Evolutionary conservation across 1,140 invertebrate genomes (phyloP).

Genomic region (Drosophila setifemur): DNA sequence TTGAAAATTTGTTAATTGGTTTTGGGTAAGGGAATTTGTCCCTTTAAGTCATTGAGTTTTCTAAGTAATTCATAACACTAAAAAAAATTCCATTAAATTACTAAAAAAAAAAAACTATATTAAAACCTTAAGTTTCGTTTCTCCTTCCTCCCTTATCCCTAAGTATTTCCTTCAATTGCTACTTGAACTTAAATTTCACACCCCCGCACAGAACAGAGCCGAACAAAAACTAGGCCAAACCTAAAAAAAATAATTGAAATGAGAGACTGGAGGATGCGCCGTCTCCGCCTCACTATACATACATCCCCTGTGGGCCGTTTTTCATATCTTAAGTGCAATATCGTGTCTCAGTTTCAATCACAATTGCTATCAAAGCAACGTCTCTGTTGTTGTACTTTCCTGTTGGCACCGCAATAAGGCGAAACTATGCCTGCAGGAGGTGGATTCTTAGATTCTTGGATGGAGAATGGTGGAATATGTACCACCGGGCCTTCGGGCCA

Average conservation of each 20-base stretch:
- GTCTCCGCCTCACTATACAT: too few species aligned
- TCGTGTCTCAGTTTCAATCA: conserved; percentile 59
- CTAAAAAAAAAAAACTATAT: too few species aligned
- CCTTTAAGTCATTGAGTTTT: too few species aligned
- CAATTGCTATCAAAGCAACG: conserved; percentile 56
- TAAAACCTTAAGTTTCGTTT: too few species aligned
- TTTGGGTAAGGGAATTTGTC: too few species aligned
- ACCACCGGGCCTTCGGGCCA: too few species aligned
- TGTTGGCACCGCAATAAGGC: conserved; percentile 49
- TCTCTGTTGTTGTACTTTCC: conserved; percentile 22
- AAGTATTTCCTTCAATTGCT: neutral
- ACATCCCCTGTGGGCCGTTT: conserved; percentile 3
- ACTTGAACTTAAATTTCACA: neutral
- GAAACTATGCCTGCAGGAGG: conserved; percentile 48
- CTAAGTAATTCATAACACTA: too few species aligned
- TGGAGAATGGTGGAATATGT: neutral
- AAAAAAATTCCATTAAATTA: too few species aligned
- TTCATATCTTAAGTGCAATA: conserved; percentile 65
- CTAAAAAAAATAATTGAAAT: conserved; percentile 24
- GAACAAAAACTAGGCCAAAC: neutral
- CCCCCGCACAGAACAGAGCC: neutral
- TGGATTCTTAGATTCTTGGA: neutral
- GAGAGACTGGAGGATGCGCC: neutral
- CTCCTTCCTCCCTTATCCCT: too few species aligned
- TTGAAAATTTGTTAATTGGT: too few species aligned